Conservation (phyloP, 2,113 vertebrate genomes). For the Rhinoptilus africanus region DNA sequence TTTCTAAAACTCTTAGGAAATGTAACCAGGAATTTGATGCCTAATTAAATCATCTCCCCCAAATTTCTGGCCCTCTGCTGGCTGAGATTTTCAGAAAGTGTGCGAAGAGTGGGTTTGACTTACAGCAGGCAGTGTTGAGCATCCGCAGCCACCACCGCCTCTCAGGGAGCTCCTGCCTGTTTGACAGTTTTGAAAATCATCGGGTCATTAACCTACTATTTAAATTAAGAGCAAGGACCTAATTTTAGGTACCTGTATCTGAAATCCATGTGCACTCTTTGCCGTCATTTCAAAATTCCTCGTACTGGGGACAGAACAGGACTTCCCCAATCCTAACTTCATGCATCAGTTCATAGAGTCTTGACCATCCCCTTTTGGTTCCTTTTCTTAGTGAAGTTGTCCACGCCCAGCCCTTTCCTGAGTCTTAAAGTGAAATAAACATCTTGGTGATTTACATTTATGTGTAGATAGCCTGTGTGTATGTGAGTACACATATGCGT, state of each 20-base stretch:
- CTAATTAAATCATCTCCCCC: background rate
- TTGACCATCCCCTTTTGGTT: background rate
- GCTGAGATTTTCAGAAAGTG: slow-evolving; percentile 14
- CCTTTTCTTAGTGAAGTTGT: background rate
- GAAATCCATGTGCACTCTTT: background rate
- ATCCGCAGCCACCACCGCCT: slow-evolving; percentile 33
- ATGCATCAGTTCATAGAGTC: background rate
- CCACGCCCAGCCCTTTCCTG: background rate
- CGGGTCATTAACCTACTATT: slow-evolving; percentile 27
- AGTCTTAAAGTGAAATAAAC: background rate
- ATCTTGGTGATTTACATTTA: background rate
- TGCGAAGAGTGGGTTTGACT: slow-evolving; percentile 5
- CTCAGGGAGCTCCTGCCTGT: slow-evolving; percentile 23
- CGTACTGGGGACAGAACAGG: background rate
- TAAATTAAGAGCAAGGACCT: slow-evolving; percentile 18
- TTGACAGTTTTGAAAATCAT: slow-evolving; percentile 51
- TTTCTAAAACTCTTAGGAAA: background rate
- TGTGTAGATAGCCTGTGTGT: background rate
- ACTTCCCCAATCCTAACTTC: background rate
- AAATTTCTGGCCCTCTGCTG: slow-evolving; percentile 41
- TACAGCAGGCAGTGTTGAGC: slow-evolving; percentile 2
- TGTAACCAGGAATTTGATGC: background rate
- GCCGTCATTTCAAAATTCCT: background rate
- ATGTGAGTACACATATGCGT: background rate
- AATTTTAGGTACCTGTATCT: slow-evolving; percentile 36